phyloP scores from a whole-genome alignment of 2,797 vertebrate species.

The Podarcis siculus region DNA sequence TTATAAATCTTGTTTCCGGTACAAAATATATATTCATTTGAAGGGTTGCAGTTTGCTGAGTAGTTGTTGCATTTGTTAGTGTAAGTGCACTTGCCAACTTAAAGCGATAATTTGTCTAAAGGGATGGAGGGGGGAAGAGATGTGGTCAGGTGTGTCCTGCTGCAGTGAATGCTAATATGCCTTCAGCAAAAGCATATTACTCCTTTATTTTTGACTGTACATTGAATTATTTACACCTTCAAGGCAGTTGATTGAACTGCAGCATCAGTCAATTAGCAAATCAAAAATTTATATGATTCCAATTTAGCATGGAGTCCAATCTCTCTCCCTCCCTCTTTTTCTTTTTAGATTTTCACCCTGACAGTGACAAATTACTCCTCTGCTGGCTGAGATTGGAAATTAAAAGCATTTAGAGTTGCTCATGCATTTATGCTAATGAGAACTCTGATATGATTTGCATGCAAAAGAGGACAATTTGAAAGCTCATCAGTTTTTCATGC shows the following conservation, averaged over 20 bases:
- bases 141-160: constrained; percentile 81
- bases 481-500: constrained; percentile 88
- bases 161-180: constrained; percentile 76
- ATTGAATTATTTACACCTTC: constrained; percentile 98
- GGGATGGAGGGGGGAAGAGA: constrained; percentile 52
- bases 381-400: constrained; percentile 99
- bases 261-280: constrained; percentile 99
- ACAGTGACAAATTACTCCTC: constrained; percentile 99
- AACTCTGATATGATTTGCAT: constrained; percentile 99
- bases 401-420: constrained; percentile 99
- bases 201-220: constrained; percentile 84
- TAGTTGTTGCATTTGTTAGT: constrained; percentile 60
- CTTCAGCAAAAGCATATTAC: constrained; percentile 79
- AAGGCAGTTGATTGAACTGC: constrained; percentile 95
- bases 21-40: constrained; percentile 47
- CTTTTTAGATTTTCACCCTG: constrained; percentile 98
- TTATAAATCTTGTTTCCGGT: constrained; percentile 56
- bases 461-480: constrained; percentile 98
- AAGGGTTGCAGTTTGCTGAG: constrained; percentile 52
- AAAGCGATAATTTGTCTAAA: constrained; percentile 70
- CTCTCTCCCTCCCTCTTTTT: constrained; percentile 83
- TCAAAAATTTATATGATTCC: constrained; percentile 99
- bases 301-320: constrained; percentile 95
- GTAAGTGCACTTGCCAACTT: constrained; percentile 49
- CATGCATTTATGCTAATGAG: constrained; percentile 99